These are phyloP conservation scores for Cyclura pinguis DNA, from an alignment of 2,797 vertebrate species.

Conservation along the genomic window DNA sequence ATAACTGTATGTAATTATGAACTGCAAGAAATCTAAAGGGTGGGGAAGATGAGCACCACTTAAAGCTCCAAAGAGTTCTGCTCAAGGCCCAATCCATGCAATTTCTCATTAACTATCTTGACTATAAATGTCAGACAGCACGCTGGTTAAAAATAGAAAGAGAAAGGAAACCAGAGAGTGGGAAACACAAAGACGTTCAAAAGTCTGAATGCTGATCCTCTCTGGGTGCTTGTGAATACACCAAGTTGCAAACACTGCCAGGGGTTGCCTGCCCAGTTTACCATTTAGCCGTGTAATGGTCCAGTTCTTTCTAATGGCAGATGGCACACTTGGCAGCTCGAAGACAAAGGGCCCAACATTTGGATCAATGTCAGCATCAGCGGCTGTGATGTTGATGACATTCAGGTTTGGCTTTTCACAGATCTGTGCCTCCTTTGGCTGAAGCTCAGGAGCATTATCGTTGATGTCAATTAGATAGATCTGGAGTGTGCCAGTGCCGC, in stretches of 20 bases:
- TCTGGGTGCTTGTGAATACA: slow-evolving; percentile 31
- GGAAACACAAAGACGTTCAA: slow-evolving; percentile 25
- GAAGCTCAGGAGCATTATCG: slow-evolving; percentile 91
- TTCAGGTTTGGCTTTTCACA: slow-evolving; percentile 89
- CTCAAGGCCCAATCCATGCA: slow-evolving; percentile 73
- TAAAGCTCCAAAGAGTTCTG: slow-evolving; percentile 63
- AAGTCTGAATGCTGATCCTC: slow-evolving; percentile 40
- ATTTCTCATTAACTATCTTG: slow-evolving; percentile 74
- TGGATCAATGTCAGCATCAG: slow-evolving; percentile 90
- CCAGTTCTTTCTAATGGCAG: slow-evolving; percentile 90
- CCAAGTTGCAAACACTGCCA: slow-evolving; percentile 40
- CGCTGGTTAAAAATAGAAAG: slow-evolving; percentile 55
- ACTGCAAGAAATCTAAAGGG: slow-evolving; percentile 67
- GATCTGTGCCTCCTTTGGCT: slow-evolving; percentile 92
- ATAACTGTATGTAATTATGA: slow-evolving; percentile 78
- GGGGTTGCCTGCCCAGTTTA: slow-evolving; percentile 73
- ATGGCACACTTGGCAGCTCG: slow-evolving; percentile 89
- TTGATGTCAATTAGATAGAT: slow-evolving; percentile 96
- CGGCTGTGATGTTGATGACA: slow-evolving; percentile 93
- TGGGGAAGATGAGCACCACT: slow-evolving; percentile 68
- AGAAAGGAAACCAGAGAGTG: slow-evolving; percentile 9
- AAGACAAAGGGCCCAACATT: slow-evolving; percentile 95
- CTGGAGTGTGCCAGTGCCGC: slow-evolving; percentile 92
- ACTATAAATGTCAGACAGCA: slow-evolving; percentile 59
- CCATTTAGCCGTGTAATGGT: slow-evolving; percentile 92